Percentiles rank a stretch among this genome's conserved stretches.
Evolutionary conservation across 1,140 invertebrate genomes (phyloP).

Genomic region (Galleria mellonella): DNA sequence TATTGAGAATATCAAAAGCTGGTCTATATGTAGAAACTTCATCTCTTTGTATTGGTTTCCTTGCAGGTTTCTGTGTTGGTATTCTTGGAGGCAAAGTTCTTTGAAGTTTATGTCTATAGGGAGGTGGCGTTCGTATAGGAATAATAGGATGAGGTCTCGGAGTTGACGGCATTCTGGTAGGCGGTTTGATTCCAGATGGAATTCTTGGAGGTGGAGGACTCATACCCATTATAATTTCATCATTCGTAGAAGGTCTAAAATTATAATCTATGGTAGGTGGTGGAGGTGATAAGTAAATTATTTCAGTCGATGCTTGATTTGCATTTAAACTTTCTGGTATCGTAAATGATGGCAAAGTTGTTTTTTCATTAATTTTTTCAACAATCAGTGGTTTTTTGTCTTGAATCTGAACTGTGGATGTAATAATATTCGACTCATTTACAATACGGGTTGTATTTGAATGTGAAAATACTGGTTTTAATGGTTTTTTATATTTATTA

Average conservation of each 20-base stretch:
- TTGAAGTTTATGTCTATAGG: conserved; percentile 47
- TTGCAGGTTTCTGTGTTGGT: conserved; percentile 42
- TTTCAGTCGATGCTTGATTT: conserved; percentile 49
- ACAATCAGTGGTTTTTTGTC: conserved; percentile 63
- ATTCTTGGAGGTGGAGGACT: conserved; percentile 58
- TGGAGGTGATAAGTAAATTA: conserved; percentile 66
- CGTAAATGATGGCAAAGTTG: conserved; percentile 44
- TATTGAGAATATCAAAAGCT: conserved; percentile 51
- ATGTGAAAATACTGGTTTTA: conserved; percentile 30
- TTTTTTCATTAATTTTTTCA: conserved; percentile 42
- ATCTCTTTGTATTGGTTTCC: conserved; percentile 45
- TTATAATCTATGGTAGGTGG: conserved; percentile 59
- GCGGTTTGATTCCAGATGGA: conserved; percentile 26
- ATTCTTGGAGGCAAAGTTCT: conserved; percentile 48
- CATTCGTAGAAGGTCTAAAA: conserved; percentile 52
- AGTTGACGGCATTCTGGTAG: conserved; percentile 33
- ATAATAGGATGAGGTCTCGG: conserved; percentile 34
- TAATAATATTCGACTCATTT: conserved; percentile 67
- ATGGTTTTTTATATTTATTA: conserved; percentile 28
- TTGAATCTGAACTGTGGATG: conserved; percentile 59
- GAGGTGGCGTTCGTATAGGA: conserved; percentile 42
- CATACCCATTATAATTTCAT: conserved; percentile 72
- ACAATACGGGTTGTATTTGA: conserved; percentile 28
- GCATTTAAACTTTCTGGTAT: conserved; percentile 30
- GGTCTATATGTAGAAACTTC: conserved; percentile 69